A percentile compares a stretch with the other conserved stretches of the same genome.
Conservation (phyloP, 2,888 invertebrate genomes). For the Caenorhabditis sp. region DNA sequence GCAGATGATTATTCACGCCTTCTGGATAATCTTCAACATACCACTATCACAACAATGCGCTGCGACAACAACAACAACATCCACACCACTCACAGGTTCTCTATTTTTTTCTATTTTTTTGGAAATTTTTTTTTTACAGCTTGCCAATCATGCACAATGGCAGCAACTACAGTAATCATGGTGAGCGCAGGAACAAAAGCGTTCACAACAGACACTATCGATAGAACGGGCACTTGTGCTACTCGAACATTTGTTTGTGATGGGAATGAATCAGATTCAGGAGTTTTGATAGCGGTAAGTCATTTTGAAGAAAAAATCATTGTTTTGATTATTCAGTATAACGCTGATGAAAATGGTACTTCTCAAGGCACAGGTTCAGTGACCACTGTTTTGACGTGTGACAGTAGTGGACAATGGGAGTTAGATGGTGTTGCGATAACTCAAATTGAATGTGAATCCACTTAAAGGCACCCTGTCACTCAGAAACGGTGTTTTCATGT, state of each 20-base stretch:
- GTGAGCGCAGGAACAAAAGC: slow-evolving; percentile 25
- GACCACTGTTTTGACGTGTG: slow-evolving; percentile 12
- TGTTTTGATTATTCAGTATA: slow-evolving; percentile 18
- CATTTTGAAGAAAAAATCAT: neutral
- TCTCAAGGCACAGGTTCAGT: slow-evolving; percentile 9
- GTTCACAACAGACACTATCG: slow-evolving; percentile 31
- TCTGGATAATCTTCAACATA: neutral
- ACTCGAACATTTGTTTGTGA: slow-evolving; percentile 28
- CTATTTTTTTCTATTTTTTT: neutral
- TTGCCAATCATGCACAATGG: slow-evolving; percentile 4
- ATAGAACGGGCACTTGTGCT: slow-evolving; percentile 23
- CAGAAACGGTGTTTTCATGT: too few species aligned
- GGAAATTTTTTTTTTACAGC: slow-evolving; percentile 1
- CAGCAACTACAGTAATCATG: slow-evolving; percentile 3
- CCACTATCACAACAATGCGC: neutral
- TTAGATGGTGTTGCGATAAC: slow-evolving; percentile 24
- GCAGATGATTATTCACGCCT: neutral
- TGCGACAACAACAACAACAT: too few species aligned
- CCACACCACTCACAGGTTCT: neutral
- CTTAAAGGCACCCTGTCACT: too few species aligned
- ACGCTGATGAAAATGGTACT: slow-evolving; percentile 16
- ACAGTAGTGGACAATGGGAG: slow-evolving; percentile 25
- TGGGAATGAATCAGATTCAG: slow-evolving; percentile 10
- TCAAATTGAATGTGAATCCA: slow-evolving; percentile 27
- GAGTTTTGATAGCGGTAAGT: slow-evolving; percentile 22